Evolutionary conservation across 2,113 vertebrate genomes (phyloP).

Genomic region (Raja brachyura): DNA sequence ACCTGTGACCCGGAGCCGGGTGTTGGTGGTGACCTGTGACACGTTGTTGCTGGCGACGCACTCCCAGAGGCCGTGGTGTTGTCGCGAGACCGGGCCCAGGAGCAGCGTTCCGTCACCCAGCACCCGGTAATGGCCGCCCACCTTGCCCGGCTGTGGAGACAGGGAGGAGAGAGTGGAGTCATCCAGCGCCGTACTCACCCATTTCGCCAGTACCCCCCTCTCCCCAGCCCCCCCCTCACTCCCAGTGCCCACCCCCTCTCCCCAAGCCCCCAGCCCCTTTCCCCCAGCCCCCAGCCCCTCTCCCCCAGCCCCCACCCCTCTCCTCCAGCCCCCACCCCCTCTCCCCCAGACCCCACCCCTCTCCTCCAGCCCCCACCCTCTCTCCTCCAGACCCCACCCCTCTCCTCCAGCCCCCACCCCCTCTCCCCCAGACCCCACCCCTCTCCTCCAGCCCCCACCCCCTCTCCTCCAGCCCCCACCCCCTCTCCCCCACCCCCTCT

Average conservation of each 20-base stretch:
- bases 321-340: too few species aligned
- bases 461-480: background rate
- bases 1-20: constrained; percentile 79
- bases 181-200: too few species aligned
- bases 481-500: too few species aligned
- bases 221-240: constrained; percentile 16
- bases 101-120: constrained; percentile 74
- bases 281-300: constrained; percentile 20
- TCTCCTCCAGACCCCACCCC: background rate
- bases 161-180: background rate
- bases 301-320: background rate
- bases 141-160: constrained; percentile 61
- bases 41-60: constrained; percentile 77
- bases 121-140: constrained; percentile 57
- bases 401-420: too few species aligned
- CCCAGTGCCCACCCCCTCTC: too few species aligned
- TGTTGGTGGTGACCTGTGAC: constrained; percentile 64
- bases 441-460: background rate
- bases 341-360: too few species aligned
- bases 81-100: constrained; percentile 71
- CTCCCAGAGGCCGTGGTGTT: constrained; percentile 82
- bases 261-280: constrained; percentile 41
- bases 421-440: too few species aligned
- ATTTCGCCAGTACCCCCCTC: constrained; percentile 40
- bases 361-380: background rate